A percentile compares a stretch with the other conserved stretches of the same genome.
Conservation (phyloP, 2,888 invertebrate species). For the Leptodirus hochenwartii region DNA sequence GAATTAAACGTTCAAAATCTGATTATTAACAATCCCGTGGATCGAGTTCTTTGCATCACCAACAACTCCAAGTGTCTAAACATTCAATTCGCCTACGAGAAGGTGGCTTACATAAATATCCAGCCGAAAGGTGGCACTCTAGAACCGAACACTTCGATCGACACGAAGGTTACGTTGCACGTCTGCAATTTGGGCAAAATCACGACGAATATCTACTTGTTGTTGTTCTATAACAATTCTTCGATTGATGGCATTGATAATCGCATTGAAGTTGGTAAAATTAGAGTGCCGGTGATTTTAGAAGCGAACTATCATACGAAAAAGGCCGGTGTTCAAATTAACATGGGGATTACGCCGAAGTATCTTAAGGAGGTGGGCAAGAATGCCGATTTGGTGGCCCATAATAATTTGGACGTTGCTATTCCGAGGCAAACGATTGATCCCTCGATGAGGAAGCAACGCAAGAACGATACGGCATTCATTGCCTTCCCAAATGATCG, state of each 20-base stretch:
- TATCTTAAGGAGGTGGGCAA: too few species aligned
- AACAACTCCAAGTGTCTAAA: conserved; percentile 9
- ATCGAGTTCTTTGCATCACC: conserved; percentile 7
- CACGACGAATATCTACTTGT: background rate
- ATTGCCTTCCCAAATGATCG: conserved; percentile 7
- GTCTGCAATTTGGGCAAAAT: conserved; percentile 3
- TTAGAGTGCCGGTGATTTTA: background rate
- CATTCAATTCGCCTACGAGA: conserved; percentile 9
- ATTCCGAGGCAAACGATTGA: conserved; percentile 1
- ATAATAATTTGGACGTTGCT: background rate
- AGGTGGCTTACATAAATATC: conserved; percentile 8
- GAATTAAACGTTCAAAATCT: conserved; percentile 6
- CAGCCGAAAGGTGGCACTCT: conserved; percentile 5
- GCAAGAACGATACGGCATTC: conserved; percentile 2
- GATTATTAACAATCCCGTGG: conserved; percentile 3
- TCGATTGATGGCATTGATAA: background rate
- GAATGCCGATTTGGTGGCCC: too few species aligned
- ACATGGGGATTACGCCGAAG: too few species aligned
- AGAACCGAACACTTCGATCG: background rate
- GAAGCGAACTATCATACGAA: background rate
- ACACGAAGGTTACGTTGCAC: conserved; percentile 4
- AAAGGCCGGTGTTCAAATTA: background rate
- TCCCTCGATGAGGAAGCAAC: background rate
- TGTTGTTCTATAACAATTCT: conserved; percentile 5
- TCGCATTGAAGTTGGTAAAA: conserved; percentile 4